Conservation (phyloP, 1,140 invertebrate species). For the Pseudomyrmex flavicornis region DNA sequence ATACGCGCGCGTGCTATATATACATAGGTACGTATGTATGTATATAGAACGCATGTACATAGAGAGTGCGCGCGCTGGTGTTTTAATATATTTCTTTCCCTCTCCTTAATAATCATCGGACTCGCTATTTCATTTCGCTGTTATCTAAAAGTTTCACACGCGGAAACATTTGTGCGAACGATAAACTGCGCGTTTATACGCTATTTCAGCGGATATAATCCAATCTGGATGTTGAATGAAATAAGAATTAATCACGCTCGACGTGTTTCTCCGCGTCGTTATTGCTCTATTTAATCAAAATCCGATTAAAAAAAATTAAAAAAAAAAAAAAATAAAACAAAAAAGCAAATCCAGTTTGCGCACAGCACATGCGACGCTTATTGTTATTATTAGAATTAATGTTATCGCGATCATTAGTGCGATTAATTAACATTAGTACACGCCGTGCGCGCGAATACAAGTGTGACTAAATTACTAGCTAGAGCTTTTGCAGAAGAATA, state of each 20-base stretch:
- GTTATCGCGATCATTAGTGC: slow-evolving; percentile 22
- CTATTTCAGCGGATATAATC: background rate
- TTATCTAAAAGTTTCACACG: background rate
- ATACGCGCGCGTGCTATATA: no score
- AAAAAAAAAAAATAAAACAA: background rate
- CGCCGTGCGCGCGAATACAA: slow-evolving; percentile 6
- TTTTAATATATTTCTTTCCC: slow-evolving; percentile 10
- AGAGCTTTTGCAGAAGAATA: slow-evolving; percentile 26
- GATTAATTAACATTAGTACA: slow-evolving; percentile 34
- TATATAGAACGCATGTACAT: background rate
- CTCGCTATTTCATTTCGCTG: background rate
- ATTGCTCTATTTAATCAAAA: slow-evolving; percentile 9
- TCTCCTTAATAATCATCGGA: background rate
- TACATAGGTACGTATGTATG: background rate
- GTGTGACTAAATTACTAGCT: slow-evolving; percentile 29
- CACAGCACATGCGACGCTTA: background rate
- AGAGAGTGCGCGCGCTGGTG: background rate
- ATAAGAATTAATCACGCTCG: slow-evolving; percentile 48
- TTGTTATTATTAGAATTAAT: slow-evolving; percentile 15
- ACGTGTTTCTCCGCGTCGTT: no score
- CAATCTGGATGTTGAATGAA: background rate
- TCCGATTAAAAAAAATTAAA: background rate
- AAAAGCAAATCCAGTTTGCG: background rate
- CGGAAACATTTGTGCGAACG: background rate
- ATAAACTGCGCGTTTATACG: slow-evolving; percentile 20